Evolutionary conservation across 2,888 invertebrate species (phyloP).

Genomic region (Ophion ellenae): DNA sequence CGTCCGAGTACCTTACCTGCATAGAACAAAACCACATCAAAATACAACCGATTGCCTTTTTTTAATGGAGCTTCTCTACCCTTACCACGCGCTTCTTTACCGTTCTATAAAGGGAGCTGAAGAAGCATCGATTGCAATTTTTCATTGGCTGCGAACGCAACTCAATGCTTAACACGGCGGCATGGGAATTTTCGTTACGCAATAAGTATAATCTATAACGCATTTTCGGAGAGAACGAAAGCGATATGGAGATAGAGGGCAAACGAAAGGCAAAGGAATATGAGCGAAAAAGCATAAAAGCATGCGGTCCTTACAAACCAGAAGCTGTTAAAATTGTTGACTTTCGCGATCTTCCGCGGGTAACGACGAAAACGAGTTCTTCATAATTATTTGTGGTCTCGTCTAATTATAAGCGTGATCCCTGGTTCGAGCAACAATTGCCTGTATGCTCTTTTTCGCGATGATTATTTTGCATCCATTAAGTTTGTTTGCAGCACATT

Average conservation of each 20-base stretch:
- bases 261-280: too few relatives aligned
- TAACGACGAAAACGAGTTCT: constrained; percentile 40
- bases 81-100: too few relatives aligned
- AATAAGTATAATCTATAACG: constrained; percentile 3
- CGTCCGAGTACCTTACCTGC: too few relatives aligned
- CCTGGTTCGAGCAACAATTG: background rate
- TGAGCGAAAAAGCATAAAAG: too few relatives aligned
- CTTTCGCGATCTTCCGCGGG: constrained; percentile 44
- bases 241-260: background rate
- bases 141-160: background rate
- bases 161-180: too few relatives aligned
- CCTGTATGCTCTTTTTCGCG: background rate
- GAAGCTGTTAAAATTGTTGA: constrained; percentile 59
- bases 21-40: too few relatives aligned
- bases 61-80: too few relatives aligned
- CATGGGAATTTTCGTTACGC: constrained; percentile 20
- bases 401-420: constrained; percentile 66
- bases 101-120: too few relatives aligned
- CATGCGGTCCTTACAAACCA: background rate
- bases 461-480: background rate
- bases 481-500: too few relatives aligned
- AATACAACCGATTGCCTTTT: too few relatives aligned
- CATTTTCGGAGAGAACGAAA: background rate
- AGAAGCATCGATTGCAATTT: background rate
- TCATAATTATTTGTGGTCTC: constrained; percentile 60